Evolutionary conservation across 2,113 vertebrate species (phyloP).

Genomic region (Eptatretus burgeri): DNA sequence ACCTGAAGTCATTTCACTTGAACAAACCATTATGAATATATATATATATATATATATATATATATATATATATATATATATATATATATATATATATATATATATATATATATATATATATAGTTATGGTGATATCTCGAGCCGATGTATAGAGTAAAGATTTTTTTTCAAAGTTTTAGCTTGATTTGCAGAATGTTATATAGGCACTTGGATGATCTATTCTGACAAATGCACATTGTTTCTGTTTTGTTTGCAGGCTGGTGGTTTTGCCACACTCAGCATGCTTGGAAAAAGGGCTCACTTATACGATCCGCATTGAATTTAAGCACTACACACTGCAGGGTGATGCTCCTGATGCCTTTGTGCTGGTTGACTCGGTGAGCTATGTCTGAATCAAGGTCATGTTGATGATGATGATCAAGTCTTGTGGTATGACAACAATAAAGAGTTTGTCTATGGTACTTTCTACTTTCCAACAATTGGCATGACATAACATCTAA

Average conservation of each 20-base stretch:
- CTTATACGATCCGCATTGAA: conserved; percentile 60
- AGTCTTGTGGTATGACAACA: neutral
- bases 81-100: no score
- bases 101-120: no score
- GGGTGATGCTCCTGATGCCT: conserved; percentile 33
- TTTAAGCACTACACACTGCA: conserved; percentile 39
- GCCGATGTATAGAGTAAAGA: no score
- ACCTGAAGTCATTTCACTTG: no score
- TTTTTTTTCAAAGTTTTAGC: no score
- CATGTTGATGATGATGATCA: neutral
- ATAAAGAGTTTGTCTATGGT: conserved; percentile 8
- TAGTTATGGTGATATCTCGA: no score
- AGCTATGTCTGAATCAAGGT: conserved; percentile 13
- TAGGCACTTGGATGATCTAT: no score
- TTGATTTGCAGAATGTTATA: no score
- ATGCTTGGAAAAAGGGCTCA: conserved; percentile 60
- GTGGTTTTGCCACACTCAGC: conserved; percentile 41
- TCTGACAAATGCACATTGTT: no score
- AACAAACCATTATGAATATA: no score
- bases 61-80: no score
- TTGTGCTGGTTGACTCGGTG: conserved; percentile 76
- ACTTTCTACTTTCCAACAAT: conserved; percentile 8
- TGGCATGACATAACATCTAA: neutral
- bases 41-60: no score
- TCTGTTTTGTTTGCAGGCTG: conserved; percentile 19